Conservation (phyloP, 2,888 invertebrate species). For the Caenorhabditis uteleia region DNA sequence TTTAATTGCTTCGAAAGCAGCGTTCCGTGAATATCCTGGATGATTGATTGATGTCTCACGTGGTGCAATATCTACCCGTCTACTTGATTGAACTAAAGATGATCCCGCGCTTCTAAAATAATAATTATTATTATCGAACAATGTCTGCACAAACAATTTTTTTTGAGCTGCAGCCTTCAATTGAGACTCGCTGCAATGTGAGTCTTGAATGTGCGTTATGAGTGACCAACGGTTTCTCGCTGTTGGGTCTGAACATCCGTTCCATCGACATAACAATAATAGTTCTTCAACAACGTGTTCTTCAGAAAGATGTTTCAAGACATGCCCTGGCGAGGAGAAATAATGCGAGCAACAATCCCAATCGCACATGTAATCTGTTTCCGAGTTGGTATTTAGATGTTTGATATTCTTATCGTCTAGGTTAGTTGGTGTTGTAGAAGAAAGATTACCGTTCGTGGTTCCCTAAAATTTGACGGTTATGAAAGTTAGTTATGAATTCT, state of each 20-base stretch:
- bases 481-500: too few relatives aligned
- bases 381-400: neutral
- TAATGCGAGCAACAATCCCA: conserved; percentile 62
- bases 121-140: neutral
- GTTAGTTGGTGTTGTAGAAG: too few relatives aligned
- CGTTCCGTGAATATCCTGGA: conserved; percentile 91
- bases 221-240: conserved; percentile 78
- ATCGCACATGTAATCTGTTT: conserved; percentile 62
- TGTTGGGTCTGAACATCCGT: conserved; percentile 62
- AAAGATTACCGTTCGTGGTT: too few relatives aligned
- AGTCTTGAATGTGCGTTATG: conserved; percentile 92
- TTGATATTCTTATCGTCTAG: too few relatives aligned
- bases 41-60: conserved; percentile 74
- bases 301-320: conserved; percentile 55
- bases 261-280: conserved; percentile 58
- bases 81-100: conserved; percentile 4
- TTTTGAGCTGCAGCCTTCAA: conserved; percentile 76
- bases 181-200: conserved; percentile 85
- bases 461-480: too few relatives aligned
- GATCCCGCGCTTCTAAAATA: conserved; percentile 12
- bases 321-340: conserved; percentile 41
- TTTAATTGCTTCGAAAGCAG: conserved; percentile 94
- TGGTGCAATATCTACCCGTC: conserved; percentile 26
- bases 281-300: conserved; percentile 52
- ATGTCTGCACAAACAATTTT: conserved; percentile 71